Evolutionary conservation across 2,888 invertebrate genomes (phyloP).

Genomic region (Mythimna vitellina): DNA sequence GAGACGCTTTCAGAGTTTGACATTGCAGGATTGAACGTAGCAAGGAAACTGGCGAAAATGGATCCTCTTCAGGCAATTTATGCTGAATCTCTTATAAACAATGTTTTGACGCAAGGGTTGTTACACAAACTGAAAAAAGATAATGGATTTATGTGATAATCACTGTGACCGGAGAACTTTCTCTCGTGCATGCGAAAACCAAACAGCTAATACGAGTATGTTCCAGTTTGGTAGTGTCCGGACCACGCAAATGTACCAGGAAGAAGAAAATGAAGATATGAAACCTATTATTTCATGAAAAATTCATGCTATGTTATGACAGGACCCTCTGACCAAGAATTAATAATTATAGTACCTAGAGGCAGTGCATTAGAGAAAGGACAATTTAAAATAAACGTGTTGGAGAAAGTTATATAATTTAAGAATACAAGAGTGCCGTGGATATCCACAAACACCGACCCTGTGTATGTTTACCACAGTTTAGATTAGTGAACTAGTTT

Average conservation of each 20-base stretch:
- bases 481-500: no score
- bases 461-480: no score
- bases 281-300: conserved; percentile 7
- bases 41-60: conserved; percentile 14
- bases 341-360: background rate
- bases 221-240: background rate
- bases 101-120: background rate
- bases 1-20: conserved; percentile 17
- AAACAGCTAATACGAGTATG: conserved; percentile 3
- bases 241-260: background rate
- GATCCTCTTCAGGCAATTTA: conserved; percentile 7
- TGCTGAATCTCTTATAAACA: conserved; percentile 17
- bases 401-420: no score
- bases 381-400: no score
- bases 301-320: background rate
- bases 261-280: conserved; percentile 2
- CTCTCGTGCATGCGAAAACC: background rate
- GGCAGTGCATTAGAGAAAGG: no score
- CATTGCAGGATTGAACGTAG: conserved; percentile 13
- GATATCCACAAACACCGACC: no score
- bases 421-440: no score
- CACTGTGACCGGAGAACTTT: background rate
- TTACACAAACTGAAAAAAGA: conserved; percentile 8
- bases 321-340: background rate
- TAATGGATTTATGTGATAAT: conserved; percentile 9